Evolutionary conservation across 2,888 invertebrate species (phyloP), one percentile per base, ranked within the genome.

Genomic region (Bellardia pandia): DNA sequence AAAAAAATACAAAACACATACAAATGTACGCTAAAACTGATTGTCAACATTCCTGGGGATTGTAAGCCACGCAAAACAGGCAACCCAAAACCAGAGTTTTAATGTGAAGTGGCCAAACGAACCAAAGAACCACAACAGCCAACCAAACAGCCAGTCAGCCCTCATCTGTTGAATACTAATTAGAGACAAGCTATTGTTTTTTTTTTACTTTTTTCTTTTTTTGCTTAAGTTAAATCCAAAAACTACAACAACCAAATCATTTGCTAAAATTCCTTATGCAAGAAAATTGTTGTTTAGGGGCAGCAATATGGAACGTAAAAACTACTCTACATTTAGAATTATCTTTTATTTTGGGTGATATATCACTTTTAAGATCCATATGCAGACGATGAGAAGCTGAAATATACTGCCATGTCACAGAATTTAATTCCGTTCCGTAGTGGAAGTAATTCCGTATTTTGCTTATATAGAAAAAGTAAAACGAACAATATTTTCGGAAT

Each of bases 141-240:
- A 62, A 62, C 77, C 60, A 53, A 16, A 37, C 40, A 83, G 56
- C 79, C 79, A 72, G 23, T 53, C 48, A 76, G 79, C 87, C 81
- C 85, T 87, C 87, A 85, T 85, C 87, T 75, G 87, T 75, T 87
- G 87, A 85, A 87, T 87, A 87, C 87, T 87, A 87, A 87, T 87
- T 87, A 87, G 87, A 51, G 75, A 87, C 87, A 82, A 87, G 81
- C 85, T 75, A 85, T 87, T 87, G 87, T 87, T 78, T 23, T 23
- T 23, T 23, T 23, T 23, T 23, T 62, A 68, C 71, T 69, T 79
- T 71, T 33, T 14, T 42, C 30, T 30, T 40, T 42, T 66, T 40
- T 76, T 68, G 51, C 80, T 60, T 85, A 77, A 62, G 68, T 81
- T 81, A 64, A 69, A 45, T 40, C 42, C 75, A 85, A 81, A 66